phyloP scores from a whole-genome alignment of 2,888 invertebrate genomes.

The Sepiola atlantica region DNA sequence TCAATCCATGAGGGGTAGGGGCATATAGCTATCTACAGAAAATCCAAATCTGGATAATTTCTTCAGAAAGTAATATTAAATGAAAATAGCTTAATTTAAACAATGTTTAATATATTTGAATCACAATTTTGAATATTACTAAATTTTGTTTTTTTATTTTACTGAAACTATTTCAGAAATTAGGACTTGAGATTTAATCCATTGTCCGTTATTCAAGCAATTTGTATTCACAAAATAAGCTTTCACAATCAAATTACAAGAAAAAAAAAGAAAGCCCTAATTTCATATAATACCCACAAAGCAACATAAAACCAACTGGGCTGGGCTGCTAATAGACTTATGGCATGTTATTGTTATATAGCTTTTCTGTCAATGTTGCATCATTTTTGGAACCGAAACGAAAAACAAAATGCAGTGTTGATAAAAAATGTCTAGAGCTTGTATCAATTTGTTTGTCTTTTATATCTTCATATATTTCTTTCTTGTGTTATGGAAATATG shows the following conservation, averaged over 20 bases:
- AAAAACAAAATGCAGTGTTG: background rate
- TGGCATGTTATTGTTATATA: background rate
- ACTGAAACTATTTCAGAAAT: background rate
- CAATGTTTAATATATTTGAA: background rate
- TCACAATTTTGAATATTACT: background rate
- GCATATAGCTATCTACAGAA: too few relatives aligned
- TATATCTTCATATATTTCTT: background rate
- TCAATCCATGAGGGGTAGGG: too few relatives aligned
- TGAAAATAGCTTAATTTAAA: background rate
- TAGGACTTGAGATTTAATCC: background rate
- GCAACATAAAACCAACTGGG: background rate
- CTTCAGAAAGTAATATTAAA: too few relatives aligned
- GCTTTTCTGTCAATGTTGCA: background rate
- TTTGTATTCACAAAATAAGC: background rate
- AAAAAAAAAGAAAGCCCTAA: background rate
- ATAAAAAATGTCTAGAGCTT: background rate
- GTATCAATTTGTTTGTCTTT: background rate
- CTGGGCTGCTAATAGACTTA: background rate
- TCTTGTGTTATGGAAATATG: background rate
- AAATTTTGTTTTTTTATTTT: background rate
- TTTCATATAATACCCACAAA: background rate
- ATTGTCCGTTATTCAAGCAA: background rate
- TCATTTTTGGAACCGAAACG: background rate
- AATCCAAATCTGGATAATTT: too few relatives aligned
- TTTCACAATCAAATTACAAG: background rate